These are phyloP conservation scores for Euborellia annulipes DNA, from an alignment of 1,140 invertebrate genomes.

Conservation along the genomic window DNA sequence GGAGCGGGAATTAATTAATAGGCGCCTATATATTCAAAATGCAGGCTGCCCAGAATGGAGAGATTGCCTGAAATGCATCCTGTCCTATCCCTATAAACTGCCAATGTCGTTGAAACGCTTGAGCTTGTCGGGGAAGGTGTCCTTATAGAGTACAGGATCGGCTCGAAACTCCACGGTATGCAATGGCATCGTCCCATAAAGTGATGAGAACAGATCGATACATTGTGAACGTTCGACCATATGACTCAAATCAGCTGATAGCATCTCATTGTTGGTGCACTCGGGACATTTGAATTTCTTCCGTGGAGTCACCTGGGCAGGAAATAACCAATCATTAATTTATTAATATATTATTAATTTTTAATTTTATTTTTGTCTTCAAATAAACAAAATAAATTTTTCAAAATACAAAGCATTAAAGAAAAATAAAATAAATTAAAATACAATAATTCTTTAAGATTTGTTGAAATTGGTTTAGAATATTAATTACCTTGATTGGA, in stretches of 20 bases:
- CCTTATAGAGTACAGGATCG: slow-evolving; percentile 86
- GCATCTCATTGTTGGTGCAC: slow-evolving; percentile 84
- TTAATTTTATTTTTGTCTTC: slow-evolving; percentile 7
- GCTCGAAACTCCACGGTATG: slow-evolving; percentile 81
- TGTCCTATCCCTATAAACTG: slow-evolving; percentile 43
- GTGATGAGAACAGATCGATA: slow-evolving; percentile 68
- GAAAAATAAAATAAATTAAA: not conserved
- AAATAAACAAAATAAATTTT: slow-evolving; percentile 2
- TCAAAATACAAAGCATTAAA: not conserved
- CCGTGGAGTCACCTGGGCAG: slow-evolving; percentile 69
- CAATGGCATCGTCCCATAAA: slow-evolving; percentile 79
- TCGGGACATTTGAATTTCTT: slow-evolving; percentile 97
- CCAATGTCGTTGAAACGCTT: slow-evolving; percentile 86
- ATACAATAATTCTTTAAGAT: not conserved
- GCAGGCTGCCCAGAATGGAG: no score
- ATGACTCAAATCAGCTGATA: slow-evolving; percentile 81
- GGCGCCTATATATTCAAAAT: no score
- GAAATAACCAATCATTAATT: slow-evolving; percentile 5
- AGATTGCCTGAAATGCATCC: no score
- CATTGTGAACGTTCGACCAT: slow-evolving; percentile 88
- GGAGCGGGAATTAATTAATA: no score
- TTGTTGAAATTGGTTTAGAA: no score
- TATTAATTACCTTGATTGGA: slow-evolving; percentile 63
- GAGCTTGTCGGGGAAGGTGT: slow-evolving; percentile 70
- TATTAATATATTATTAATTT: slow-evolving; percentile 7